Evolutionary conservation across 2,797 vertebrate species (phyloP), one percentile per base, ranked within the genome.

Genomic region (Sparidentex hasta): DNA sequence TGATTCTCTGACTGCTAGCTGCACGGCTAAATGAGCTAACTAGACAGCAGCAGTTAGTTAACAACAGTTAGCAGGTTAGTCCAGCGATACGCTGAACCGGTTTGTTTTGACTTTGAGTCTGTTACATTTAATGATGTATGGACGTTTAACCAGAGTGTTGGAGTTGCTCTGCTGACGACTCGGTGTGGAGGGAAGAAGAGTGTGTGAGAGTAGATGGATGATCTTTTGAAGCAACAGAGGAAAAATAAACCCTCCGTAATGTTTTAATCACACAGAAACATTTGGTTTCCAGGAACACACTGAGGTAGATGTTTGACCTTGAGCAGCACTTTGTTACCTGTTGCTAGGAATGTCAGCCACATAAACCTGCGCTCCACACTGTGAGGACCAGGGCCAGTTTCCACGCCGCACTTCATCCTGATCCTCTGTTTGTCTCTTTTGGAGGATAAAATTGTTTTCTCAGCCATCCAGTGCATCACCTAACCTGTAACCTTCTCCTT

Each of bases 281-380:
- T 66, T 29, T 20, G 20, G 54, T 63, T 52, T 73, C 20, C n/a
- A 46, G 54, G 38, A 74, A 71, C 71, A 68, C 23, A 65, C 21
- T 21, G 12, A 5, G 52, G 55, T 47, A 44, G 5, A 61, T 51
- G 62, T 62, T 62, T 74, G 69, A 83, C 74, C 85, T 84, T 77
- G 66, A 65, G 73, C 61, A 20, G 50, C 23, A 66, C 44, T 65
- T 66, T 54, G 65, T 71, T 71, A 83, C 83, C 71, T 86, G 86
- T 90, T 87, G 78, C 76, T 78, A 56, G 20, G 27, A 69, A 66
- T 62, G 50, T 50, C 65, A 3, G 59, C 18, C 55, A 58, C 48
- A 12, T 14, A 27, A 57, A 61, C 20, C 27, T 5, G 3, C 44
- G 33, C 63, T 44, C 66, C 47, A 29, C 29, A 57, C 20, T 46